Base-by-base conservation (phyloP, 2,113 vertebrate species). In the Mionectes macconnelli region DNA sequence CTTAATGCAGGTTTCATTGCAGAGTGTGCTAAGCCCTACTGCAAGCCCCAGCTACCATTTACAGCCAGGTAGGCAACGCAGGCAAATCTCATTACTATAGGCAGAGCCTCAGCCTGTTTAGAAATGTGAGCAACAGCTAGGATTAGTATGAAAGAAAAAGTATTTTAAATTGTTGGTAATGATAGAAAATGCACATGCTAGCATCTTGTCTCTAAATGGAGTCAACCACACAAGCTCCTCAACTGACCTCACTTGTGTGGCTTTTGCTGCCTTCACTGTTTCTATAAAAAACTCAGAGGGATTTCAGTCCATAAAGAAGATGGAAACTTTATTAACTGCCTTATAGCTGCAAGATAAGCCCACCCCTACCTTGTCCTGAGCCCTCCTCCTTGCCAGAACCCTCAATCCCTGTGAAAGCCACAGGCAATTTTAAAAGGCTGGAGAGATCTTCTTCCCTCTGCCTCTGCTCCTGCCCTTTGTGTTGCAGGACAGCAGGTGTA, bases 231-330 rank as follows among this genome's bases (percentile, higher is more conserved):
- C 11, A 12, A 47, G 22, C 33, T 82, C 44, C 60, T 91, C 57
- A n/a, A 39, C 56, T 40, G 52, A 75, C 57, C 59, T 87, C 40
- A 25, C 72, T 47, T 77, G 50, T 63, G 79, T 87, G 87, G 37
- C 63, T 96, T 93, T 96, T 90, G 68, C 35, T 75, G 67, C 55
- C 66, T 80, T 85, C 37, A 52, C 62, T 74, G 21, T 78, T 88
- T 50, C 80, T 52, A 14, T 68, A 62, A 73, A 95, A 94, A 35
- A 7, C 44, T 70, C 45, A 62, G 52, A 50, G 10, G 12, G 33
- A 59, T 92, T 89, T 85, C 45, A 81, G 84, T 57, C 72, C 45
- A 27, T 70, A 80, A 85, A 91, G 60, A 84, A 57, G 50, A 80
- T 0, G 3, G 44, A 89, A 89, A 60, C 25, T 49, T 60, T 64